A percentile compares a stretch with the other conserved stretches of the same genome.
These are phyloP conservation scores for Hirtodrosophila trivittata DNA, from an alignment of 2,888 invertebrate species.

Conservation along the genomic window DNA sequence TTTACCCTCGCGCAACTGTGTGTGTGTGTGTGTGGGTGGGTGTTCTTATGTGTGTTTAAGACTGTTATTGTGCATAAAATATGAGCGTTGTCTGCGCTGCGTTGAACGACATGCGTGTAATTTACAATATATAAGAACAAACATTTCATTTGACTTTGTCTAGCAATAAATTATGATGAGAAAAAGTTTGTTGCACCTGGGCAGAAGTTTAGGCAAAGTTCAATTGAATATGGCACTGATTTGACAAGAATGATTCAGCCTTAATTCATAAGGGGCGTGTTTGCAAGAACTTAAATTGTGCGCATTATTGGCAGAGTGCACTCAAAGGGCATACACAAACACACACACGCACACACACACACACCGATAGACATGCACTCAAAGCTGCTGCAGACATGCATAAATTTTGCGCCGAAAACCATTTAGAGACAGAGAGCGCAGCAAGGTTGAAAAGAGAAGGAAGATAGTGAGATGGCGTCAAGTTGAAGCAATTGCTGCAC, in stretches of 20 bases:
- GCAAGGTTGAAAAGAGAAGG: background rate
- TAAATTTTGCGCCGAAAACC: conserved; percentile 67
- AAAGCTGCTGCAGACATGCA: conserved; percentile 61
- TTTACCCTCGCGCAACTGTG: conserved; percentile 31
- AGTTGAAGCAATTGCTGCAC: conserved; percentile 60
- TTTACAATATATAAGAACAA: conserved; percentile 43
- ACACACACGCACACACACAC: conserved; percentile 13
- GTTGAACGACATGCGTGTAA: conserved; percentile 30
- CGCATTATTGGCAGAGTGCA: conserved; percentile 79
- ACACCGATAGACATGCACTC: conserved; percentile 4
- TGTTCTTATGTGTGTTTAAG: conserved; percentile 23
- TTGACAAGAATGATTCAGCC: conserved; percentile 15
- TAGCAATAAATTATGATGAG: conserved; percentile 44
- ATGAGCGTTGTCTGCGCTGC: conserved; percentile 45
- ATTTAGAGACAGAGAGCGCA: conserved; percentile 48
- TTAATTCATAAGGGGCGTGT: conserved; percentile 47
- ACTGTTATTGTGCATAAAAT: conserved; percentile 47
- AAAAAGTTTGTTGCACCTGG: conserved; percentile 39
- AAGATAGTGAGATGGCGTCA: conserved; percentile 39
- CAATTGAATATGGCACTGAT: conserved; percentile 38
- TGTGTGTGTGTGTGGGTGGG: conserved; percentile 15
- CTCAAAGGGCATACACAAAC: conserved; percentile 50
- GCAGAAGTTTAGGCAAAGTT: conserved; percentile 31
- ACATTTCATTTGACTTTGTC: conserved; percentile 48
- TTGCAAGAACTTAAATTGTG: conserved; percentile 74